Conservation (phyloP, 53 echinoderm and acorn worm genomes). For the Mesocentrotus franciscanus region DNA sequence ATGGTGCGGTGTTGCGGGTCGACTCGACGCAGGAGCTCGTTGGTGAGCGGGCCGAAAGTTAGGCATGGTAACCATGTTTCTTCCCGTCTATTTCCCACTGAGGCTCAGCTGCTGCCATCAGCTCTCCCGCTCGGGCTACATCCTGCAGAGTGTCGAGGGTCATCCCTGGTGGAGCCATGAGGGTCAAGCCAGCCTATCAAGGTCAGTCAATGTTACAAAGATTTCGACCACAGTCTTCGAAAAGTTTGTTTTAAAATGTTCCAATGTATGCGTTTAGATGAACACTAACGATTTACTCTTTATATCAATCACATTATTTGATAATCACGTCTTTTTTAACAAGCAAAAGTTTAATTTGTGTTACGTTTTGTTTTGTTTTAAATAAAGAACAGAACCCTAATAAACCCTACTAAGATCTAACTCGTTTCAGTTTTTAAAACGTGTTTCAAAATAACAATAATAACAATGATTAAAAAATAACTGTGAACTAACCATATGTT, state of each 20-base stretch:
- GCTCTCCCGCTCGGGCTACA: constrained; percentile 61
- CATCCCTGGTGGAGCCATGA: constrained; percentile 46
- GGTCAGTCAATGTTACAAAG: neutral
- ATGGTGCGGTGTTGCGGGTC: constrained; percentile 84
- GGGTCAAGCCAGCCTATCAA: constrained; percentile 74
- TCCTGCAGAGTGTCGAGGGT: constrained; percentile 66
- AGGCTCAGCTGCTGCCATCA: constrained; percentile 71
- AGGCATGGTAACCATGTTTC: constrained; percentile 87
- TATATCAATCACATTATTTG: too few species aligned
- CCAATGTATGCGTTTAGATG: neutral
- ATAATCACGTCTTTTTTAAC: too few species aligned
- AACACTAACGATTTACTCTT: neutral
- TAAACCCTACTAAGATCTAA: too few species aligned
- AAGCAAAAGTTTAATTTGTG: too few species aligned
- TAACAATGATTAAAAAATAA: neutral
- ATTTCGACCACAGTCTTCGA: neutral
- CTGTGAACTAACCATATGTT: constrained; percentile 54
- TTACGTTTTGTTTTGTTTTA: too few species aligned
- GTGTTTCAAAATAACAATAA: neutral
- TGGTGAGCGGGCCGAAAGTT: constrained; percentile 68
- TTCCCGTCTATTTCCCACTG: constrained; percentile 80
- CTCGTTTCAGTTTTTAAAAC: too few species aligned
- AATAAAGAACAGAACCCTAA: too few species aligned
- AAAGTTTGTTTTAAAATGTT: neutral
- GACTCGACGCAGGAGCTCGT: constrained; percentile 78